phyloP scores from a whole-genome alignment of 2,888 invertebrate species.

The Netelia virgata region DNA sequence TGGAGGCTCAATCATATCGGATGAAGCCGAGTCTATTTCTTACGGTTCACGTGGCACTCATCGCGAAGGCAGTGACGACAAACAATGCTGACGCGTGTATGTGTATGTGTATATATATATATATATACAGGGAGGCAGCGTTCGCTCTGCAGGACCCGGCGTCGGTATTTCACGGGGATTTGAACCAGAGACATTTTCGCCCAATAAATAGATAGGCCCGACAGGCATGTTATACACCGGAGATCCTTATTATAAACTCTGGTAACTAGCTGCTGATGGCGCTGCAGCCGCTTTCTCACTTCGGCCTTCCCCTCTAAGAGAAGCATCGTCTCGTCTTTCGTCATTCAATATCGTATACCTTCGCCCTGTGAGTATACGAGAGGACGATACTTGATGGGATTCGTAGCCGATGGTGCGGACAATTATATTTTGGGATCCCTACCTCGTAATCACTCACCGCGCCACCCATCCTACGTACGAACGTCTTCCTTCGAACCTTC shows the following conservation, averaged over 20 bases:
- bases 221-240: conserved; percentile 81
- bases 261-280: conserved; percentile 79
- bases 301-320: conserved; percentile 5
- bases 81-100: conserved; percentile 75
- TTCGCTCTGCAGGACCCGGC: conserved; percentile 65
- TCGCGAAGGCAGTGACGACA: conserved; percentile 70
- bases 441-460: conserved; percentile 59
- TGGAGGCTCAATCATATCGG: conserved; percentile 67
- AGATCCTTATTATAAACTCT: conserved; percentile 85
- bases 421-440: conserved; percentile 82
- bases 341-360: conserved; percentile 65
- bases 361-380: conserved; percentile 75
- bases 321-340: conserved; percentile 61
- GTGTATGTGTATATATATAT: conserved; percentile 2
- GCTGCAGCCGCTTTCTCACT: conserved; percentile 62
- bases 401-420: conserved; percentile 85
- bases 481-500: conserved; percentile 68
- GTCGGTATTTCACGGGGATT: conserved; percentile 84
- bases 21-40: conserved; percentile 75
- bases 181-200: conserved; percentile 85
- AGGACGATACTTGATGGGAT: conserved; percentile 84
- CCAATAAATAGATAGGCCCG: conserved; percentile 84
- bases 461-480: conserved; percentile 53
- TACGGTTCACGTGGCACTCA: conserved; percentile 74
- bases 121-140: conserved; percentile 5